Base-by-base conservation (phyloP, 2,113 vertebrate species). In the Ophiodon elongatus region DNA sequence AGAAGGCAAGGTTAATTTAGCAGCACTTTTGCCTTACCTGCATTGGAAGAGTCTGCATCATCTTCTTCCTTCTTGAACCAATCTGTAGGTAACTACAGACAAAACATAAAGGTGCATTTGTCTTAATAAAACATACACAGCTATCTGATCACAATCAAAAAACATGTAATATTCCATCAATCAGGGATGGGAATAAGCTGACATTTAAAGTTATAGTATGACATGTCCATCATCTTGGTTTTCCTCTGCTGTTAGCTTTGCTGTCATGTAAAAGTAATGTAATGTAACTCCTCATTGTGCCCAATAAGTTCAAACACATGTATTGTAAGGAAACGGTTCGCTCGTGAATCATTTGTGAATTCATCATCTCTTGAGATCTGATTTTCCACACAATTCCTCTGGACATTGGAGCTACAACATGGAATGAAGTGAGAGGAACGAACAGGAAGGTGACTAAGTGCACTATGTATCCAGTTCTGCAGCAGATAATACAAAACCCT, bases 71-170 rank as follows among this genome's bases (percentile, higher is more conserved):
- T 85, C 93, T 96, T 60, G 96, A 95, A 35, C 96, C 96, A 68
- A 99, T 99, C 80, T 98, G 96, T 85, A 96, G 92, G 92, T 99
- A 99, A 91, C 98, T 99, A 79, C 3, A 83, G 81, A 85, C 41
- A 73, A 73, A 81, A 79, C 31, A 76, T 81, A 85, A 29, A 75
- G 63, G 60, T 0, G 71, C n/a, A 3, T 15, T 31, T 59, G 2
- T 0, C 27, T 66, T n/a, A 1, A 35, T 31, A 25, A 83, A 63
- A 21, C 31, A 82, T 9, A 27, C 33, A 57, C 43, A 41, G 27
- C 41, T 2, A 10, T 45, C 23, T 39, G 50, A 56, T n/a, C n/a
- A n/a, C n/a, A n/a, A n/a, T n/a, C n/a, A n/a, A n/a, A n/a, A n/a
- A n/a, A n/a, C n/a, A n/a, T n/a, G n/a, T n/a, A n/a, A n/a, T 0